These are phyloP conservation scores for Cotesia vestalis DNA, from an alignment of 1,140 invertebrate species.

Conservation along the genomic window DNA sequence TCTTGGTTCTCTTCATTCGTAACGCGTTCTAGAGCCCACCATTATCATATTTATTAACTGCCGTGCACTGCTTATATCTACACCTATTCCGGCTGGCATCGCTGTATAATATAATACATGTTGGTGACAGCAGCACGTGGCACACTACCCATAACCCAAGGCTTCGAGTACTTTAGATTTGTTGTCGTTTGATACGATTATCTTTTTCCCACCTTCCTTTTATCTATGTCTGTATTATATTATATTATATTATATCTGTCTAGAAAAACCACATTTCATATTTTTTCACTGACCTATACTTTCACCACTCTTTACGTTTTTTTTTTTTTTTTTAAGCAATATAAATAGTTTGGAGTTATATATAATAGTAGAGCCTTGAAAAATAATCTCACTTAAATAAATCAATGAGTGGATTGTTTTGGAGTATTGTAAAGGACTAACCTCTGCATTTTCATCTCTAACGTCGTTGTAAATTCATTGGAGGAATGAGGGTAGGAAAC, in stretches of 20 bases:
- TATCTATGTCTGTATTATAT: background rate
- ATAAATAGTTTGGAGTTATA: background rate
- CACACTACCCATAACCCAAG: slow-evolving; percentile 27
- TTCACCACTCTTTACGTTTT: too few species aligned
- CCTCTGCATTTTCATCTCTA: slow-evolving; percentile 7
- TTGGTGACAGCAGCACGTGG: slow-evolving; percentile 64
- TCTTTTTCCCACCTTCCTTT: background rate
- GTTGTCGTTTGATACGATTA: slow-evolving; percentile 41
- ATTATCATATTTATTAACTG: slow-evolving; percentile 68
- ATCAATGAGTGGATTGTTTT: too few species aligned
- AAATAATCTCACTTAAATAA: too few species aligned
- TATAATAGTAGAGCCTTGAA: too few species aligned
- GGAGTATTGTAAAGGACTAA: slow-evolving; percentile 9
- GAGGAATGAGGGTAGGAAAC: slow-evolving; percentile 39
- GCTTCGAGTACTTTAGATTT: slow-evolving; percentile 30
- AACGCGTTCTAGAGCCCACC: slow-evolving; percentile 44
- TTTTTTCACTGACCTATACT: background rate
- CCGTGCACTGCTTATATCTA: slow-evolving; percentile 60
- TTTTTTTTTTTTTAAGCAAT: background rate
- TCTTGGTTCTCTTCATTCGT: slow-evolving; percentile 35
- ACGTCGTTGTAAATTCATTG: slow-evolving; percentile 50
- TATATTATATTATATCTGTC: background rate
- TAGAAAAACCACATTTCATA: background rate
- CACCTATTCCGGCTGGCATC: slow-evolving; percentile 60
- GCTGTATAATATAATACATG: slow-evolving; percentile 65